Base-by-base conservation (phyloP, 2,113 vertebrate species). In the Forbesichthys papilliferus region DNA sequence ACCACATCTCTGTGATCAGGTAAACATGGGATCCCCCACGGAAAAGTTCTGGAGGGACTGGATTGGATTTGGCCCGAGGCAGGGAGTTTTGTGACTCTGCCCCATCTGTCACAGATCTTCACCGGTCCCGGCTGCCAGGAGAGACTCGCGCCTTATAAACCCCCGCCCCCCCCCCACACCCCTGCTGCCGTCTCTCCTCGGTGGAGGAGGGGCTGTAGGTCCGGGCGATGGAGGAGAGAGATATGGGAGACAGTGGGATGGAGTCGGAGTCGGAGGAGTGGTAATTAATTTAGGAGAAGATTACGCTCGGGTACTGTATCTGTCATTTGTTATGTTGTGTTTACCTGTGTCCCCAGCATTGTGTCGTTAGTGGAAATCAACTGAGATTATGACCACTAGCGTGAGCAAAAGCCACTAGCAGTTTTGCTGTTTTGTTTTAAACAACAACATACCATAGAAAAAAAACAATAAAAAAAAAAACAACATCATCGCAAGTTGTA, bases 41-140 rank as follows among this genome's bases (percentile, higher is more conserved):
- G 93, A 96, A 96, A 95, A 92, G 96, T 96, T 92, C 91, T 20
- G 54, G 54, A 56, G 20, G 56, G 11, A 18, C 54, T 9, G n/a
- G 54, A 27, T 93, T 94, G 90, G 82, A 93, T 95, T 93, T 93
- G 88, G 93, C 95, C 94, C 85, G 88, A 91, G 95, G 95, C 95
- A 94, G 93, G 93, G 95, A 96, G 95, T 96, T 88, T 96, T 95
- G 95, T 93, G 94, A 96, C 95, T 96, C 93, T 90, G 92, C 91
- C 88, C 96, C 95, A 97, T 97, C 95, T 97, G 96, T 96, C 95
- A 94, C 93, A 95, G 94, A 96, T 96, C 95, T 96, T 94, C 92
- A 86, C 61, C 81, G 72, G 93, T 91, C 93, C 93, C 91, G 89
- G 92, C 87, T 94, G 94, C 87, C 90, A 98, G 94, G 89, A 95